A percentile compares a stretch with the other conserved stretches of the same genome.
These are phyloP conservation scores for Diploptera punctata DNA, from an alignment of 2,888 invertebrate genomes.

Conservation along the genomic window DNA sequence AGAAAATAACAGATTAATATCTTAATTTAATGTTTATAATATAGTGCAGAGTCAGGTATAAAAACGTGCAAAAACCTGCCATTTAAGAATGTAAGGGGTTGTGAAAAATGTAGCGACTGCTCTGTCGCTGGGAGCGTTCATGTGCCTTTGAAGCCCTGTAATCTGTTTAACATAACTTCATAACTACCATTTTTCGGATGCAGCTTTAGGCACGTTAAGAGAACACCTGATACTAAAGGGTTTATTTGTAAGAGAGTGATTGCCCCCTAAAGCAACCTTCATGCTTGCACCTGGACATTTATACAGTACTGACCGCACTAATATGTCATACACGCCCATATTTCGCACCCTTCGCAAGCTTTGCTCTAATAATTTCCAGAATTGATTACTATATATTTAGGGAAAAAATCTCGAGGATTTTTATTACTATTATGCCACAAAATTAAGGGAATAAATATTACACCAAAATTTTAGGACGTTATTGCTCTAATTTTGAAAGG, in stretches of 20 bases:
- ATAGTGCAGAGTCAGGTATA: no score
- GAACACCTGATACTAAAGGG: not conserved
- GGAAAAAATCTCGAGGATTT: no score
- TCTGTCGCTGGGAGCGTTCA: not conserved
- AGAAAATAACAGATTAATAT: no score
- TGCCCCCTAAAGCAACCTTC: not conserved
- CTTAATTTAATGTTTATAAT: no score
- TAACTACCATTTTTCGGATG: not conserved
- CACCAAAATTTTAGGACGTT: no score
- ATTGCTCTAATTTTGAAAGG: no score
- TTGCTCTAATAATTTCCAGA: not conserved
- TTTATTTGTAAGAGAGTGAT: not conserved
- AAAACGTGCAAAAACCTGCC: no score
- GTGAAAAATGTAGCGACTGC: not conserved
- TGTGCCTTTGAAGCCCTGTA: not conserved
- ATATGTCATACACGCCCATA: not conserved
- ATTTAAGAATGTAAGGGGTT: no score
- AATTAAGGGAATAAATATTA: no score
- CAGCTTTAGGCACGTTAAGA: no score
- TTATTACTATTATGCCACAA: no score
- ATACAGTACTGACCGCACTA: not conserved
- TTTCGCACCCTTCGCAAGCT: not conserved
- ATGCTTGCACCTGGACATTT: not conserved
- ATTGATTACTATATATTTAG: no score
- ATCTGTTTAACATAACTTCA: not conserved